A percentile compares a stretch with the other conserved stretches of the same genome.
phyloP scores from a whole-genome alignment of 2,113 vertebrate species.

The Phalacrocorax brasilianus region DNA sequence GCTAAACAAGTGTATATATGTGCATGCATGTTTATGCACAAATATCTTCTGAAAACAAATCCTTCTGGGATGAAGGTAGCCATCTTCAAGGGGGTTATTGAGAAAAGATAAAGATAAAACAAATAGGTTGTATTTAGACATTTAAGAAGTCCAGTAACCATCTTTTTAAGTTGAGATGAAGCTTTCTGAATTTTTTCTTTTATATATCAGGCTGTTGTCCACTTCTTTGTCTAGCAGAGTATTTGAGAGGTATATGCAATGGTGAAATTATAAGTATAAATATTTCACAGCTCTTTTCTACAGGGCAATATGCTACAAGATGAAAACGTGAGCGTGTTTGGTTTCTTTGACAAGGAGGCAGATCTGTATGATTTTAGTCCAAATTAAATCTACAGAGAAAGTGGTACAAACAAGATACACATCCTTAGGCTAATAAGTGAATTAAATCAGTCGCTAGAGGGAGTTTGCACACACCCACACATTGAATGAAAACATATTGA shows the following conservation, averaged over 20 bases:
- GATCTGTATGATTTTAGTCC: not conserved
- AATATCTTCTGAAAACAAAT: not conserved
- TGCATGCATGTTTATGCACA: not conserved
- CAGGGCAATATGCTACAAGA: not conserved
- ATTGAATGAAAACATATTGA: not conserved
- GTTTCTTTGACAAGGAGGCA: not conserved
- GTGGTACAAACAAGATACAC: not conserved
- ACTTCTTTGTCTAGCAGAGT: not conserved
- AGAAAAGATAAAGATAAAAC: not conserved
- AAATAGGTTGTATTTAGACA: not conserved
- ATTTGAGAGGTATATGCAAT: not conserved
- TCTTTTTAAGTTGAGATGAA: not conserved
- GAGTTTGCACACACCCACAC: not conserved
- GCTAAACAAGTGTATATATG: not conserved
- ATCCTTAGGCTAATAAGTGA: not conserved
- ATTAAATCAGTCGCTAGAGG: slow-evolving; percentile 33
- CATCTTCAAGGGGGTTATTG: not conserved
- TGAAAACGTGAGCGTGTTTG: not conserved
- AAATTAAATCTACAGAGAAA: not conserved
- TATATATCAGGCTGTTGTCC: not conserved
- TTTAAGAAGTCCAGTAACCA: not conserved
- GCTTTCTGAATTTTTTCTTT: not conserved
- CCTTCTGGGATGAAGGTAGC: not conserved
- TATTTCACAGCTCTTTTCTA: not conserved
- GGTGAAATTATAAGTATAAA: not conserved